phyloP scores from a whole-genome alignment of 2,888 invertebrate species.

The Cataglyphis rosenhaueri region DNA sequence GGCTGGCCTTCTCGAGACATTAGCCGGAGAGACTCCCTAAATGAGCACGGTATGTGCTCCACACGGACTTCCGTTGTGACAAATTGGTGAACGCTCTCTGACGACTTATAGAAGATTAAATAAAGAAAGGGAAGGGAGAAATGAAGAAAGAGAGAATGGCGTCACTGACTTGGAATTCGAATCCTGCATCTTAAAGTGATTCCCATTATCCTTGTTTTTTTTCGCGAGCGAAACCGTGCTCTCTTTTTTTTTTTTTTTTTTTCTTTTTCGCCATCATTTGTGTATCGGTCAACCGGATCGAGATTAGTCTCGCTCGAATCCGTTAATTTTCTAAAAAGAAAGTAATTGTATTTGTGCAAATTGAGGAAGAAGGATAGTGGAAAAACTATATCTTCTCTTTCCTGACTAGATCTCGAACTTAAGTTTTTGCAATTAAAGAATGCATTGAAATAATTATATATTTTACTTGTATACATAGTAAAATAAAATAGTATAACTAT shows the following conservation, averaged over 20 bases:
- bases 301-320: neutral
- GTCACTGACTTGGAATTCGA: slow-evolving; percentile 74
- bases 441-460: slow-evolving; percentile 3
- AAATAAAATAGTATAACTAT: neutral
- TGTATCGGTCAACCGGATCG: neutral
- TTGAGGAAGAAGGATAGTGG: neutral
- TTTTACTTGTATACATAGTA: neutral
- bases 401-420: neutral
- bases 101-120: slow-evolving; percentile 64
- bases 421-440: neutral
- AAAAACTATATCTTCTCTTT: neutral
- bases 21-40: slow-evolving; percentile 37
- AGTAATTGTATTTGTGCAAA: neutral
- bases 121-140: slow-evolving; percentile 17
- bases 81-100: slow-evolving; percentile 59
- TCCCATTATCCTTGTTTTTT: slow-evolving; percentile 57
- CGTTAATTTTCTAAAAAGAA: slow-evolving; percentile 5
- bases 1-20: slow-evolving; percentile 45
- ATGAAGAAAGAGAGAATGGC: slow-evolving; percentile 46
- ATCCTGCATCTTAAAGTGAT: slow-evolving; percentile 66
- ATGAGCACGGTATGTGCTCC: slow-evolving; percentile 55
- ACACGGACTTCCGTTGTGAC: slow-evolving; percentile 65
- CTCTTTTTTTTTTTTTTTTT: neutral
- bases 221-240: slow-evolving; percentile 11
- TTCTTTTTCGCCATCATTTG: neutral